A percentile compares a stretch with the other conserved stretches of the same genome.
phyloP scores from a whole-genome alignment of 2,113 vertebrate genomes.

The Oophaga pumilio region DNA sequence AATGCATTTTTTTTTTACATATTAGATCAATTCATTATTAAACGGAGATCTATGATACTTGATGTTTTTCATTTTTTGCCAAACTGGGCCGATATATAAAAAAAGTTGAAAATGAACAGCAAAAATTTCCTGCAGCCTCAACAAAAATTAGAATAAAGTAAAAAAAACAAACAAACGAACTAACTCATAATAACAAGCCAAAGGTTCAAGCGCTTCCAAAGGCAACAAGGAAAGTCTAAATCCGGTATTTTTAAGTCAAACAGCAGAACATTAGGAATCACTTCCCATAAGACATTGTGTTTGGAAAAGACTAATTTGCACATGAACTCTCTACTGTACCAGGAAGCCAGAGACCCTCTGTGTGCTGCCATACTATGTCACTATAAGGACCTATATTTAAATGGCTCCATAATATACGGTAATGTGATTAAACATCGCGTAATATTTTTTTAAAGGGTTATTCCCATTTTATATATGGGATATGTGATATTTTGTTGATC shows the following conservation, averaged over 20 bases:
- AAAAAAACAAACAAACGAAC: too few species aligned
- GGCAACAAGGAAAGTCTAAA: conserved; percentile 26
- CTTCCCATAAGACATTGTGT: background rate
- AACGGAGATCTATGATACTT: background rate
- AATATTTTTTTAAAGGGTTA: too few species aligned
- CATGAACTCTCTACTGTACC: too few species aligned
- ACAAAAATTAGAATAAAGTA: conserved; percentile 14
- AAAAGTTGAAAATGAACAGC: background rate
- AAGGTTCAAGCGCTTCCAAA: conserved; percentile 11
- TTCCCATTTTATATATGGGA: too few species aligned
- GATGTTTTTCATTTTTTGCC: background rate
- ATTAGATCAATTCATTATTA: background rate
- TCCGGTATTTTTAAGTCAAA: conserved; percentile 1
- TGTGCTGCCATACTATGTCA: too few species aligned
- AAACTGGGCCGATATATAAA: background rate
- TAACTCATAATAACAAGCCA: background rate
- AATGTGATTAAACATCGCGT: too few species aligned
- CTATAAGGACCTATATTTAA: too few species aligned
- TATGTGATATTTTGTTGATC: too few species aligned
- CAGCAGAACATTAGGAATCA: background rate
- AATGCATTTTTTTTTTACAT: background rate
- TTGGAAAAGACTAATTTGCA: too few species aligned
- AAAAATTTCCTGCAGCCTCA: conserved; percentile 19
- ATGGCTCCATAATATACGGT: too few species aligned
- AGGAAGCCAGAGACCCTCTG: too few species aligned